phyloP scores from a whole-genome alignment of 2,888 invertebrate species.

The Pristionchus entomophagus region DNA sequence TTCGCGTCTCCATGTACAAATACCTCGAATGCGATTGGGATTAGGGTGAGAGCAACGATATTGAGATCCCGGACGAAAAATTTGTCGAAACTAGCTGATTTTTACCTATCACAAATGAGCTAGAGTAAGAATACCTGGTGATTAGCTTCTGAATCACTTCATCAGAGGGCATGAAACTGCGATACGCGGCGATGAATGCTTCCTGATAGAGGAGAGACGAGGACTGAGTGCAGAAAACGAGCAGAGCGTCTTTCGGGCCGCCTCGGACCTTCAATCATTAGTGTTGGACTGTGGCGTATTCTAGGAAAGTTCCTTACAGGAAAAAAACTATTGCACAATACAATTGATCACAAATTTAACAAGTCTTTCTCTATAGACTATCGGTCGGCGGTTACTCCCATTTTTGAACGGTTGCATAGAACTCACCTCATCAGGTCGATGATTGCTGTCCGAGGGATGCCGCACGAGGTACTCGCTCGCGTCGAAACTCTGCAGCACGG shows the following conservation, averaged over 20 bases:
- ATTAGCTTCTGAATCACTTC: constrained; percentile 72
- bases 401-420: neutral
- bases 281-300: too few relatives aligned
- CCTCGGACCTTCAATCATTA: constrained; percentile 87
- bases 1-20: constrained; percentile 64
- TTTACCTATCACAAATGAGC: too few relatives aligned
- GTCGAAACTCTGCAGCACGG: constrained; percentile 62
- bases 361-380: too few relatives aligned
- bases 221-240: constrained; percentile 95
- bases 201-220: constrained; percentile 89
- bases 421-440: constrained; percentile 46
- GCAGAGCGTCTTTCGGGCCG: constrained; percentile 92
- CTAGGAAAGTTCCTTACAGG: too few relatives aligned
- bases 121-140: constrained; percentile 63
- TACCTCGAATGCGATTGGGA: constrained; percentile 57
- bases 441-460: constrained; percentile 41
- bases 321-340: too few relatives aligned
- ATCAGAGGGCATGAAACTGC: constrained; percentile 68
- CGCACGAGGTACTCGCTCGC: constrained; percentile 69
- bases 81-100: too few relatives aligned
- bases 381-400: too few relatives aligned
- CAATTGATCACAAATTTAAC: too few relatives aligned
- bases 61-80: too few relatives aligned
- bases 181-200: constrained; percentile 96
- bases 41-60: too few relatives aligned